These are phyloP conservation scores for Pseudomyrmex sp. DNA, from an alignment of 1,140 invertebrate genomes.

Conservation along the genomic window DNA sequence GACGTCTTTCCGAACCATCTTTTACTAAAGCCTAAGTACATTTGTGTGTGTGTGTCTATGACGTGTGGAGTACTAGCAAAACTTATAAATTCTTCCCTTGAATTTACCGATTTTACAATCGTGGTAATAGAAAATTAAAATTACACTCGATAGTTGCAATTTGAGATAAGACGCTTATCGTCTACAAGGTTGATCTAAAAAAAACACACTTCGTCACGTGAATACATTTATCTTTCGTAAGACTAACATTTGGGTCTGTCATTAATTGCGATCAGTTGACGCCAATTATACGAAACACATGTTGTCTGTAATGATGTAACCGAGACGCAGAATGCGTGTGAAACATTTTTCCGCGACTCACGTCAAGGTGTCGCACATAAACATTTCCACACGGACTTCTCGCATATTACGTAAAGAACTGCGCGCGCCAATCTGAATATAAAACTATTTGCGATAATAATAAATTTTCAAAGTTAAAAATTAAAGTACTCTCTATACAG, in stretches of 20 bases:
- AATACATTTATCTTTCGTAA: slow-evolving; percentile 16
- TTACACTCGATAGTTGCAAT: too few species aligned
- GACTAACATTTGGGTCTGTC: slow-evolving; percentile 16
- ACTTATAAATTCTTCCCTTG: not conserved
- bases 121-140: too few species aligned
- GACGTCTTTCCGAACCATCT: slow-evolving; percentile 24
- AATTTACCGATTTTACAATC: not conserved
- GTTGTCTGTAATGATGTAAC: slow-evolving; percentile 37
- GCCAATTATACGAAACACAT: slow-evolving; percentile 34
- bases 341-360: not conserved
- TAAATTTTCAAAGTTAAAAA: too few species aligned
- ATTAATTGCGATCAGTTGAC: slow-evolving; percentile 55
- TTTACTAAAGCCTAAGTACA: slow-evolving; percentile 10
- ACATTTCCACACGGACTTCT: not conserved
- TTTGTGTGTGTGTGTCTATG: not conserved
- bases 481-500: too few species aligned
- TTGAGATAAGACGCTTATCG: too few species aligned
- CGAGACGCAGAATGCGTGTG: not conserved
- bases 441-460: not conserved
- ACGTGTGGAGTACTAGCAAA: not conserved
- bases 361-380: not conserved
- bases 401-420: too few species aligned
- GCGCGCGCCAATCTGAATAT: too few species aligned
- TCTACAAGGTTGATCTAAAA: not conserved
- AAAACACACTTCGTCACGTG: not conserved